Percentiles rank a stretch among this genome's conserved stretches.
phyloP scores from a whole-genome alignment of 2,113 vertebrate species.

The Sapajus apella region DNA sequence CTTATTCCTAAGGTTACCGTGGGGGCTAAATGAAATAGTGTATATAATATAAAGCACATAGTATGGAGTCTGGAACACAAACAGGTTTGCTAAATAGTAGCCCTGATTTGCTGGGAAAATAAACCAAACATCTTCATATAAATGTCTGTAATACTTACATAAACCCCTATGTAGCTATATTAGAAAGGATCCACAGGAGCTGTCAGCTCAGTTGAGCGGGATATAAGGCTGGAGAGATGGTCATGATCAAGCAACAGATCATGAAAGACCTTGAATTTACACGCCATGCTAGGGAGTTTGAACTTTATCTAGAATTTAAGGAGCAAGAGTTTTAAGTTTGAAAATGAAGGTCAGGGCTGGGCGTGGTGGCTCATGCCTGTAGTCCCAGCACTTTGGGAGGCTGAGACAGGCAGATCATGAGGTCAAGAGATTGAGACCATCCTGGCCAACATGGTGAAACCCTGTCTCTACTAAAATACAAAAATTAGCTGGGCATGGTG shows the following conservation, averaged over 20 bases:
- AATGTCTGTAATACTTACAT: background rate
- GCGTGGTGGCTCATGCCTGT: too few species aligned
- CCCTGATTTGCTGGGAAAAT: conserved; percentile 29
- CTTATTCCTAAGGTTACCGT: background rate
- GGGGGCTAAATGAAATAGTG: conserved; percentile 23
- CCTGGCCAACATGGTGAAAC: too few species aligned
- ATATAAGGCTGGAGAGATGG: background rate
- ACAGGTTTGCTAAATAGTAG: conserved; percentile 21
- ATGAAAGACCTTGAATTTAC: background rate
- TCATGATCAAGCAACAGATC: background rate
- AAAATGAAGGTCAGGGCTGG: background rate
- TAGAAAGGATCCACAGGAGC: background rate
- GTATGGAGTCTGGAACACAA: background rate
- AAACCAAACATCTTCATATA: background rate
- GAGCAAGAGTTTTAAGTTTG: background rate
- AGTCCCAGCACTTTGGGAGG: too few species aligned
- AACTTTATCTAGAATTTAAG: background rate
- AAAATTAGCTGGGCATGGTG: too few species aligned
- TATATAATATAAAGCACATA: background rate
- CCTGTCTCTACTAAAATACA: too few species aligned
- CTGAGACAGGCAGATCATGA: too few species aligned
- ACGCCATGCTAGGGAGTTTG: background rate
- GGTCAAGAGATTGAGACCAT: too few species aligned
- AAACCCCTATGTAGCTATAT: background rate
- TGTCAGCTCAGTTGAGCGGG: background rate